Conservation (phyloP, 2,113 vertebrate species). For the Callopanchax toddi region DNA sequence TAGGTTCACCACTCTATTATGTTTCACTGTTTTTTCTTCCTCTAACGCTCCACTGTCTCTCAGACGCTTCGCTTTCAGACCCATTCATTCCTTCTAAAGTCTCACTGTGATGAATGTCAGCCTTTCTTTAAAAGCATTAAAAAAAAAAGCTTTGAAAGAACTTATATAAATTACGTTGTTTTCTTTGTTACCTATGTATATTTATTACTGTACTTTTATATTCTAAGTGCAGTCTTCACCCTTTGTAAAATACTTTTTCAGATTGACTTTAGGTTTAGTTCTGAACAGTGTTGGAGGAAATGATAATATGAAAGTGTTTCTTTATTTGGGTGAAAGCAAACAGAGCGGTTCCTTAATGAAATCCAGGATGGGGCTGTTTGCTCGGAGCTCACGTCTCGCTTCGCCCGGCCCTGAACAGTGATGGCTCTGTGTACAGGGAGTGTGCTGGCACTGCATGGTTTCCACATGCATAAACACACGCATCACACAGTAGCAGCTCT, state of each 20-base stretch:
- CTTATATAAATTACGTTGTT: too few relatives aligned
- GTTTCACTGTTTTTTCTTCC: neutral
- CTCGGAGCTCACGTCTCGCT: slow-evolving; percentile 28
- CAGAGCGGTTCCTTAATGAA: slow-evolving; percentile 68
- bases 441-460: slow-evolving; percentile 45
- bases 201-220: too few relatives aligned
- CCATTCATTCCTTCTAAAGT: too few relatives aligned
- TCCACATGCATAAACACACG: slow-evolving; percentile 27
- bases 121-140: too few relatives aligned
- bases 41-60: neutral
- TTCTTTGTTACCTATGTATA: too few relatives aligned
- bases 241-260: neutral
- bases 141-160: too few relatives aligned
- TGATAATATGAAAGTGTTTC: slow-evolving; percentile 43
- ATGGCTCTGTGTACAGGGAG: slow-evolving; percentile 49
- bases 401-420: slow-evolving; percentile 56
- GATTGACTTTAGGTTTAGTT: slow-evolving; percentile 24
- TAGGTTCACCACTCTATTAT: slow-evolving; percentile 9
- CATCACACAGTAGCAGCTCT: slow-evolving; percentile 17
- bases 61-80: neutral
- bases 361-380: slow-evolving; percentile 74
- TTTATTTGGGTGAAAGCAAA: slow-evolving; percentile 52
- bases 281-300: slow-evolving; percentile 51
- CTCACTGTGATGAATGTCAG: too few relatives aligned
- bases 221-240: too few relatives aligned